Evolutionary conservation across 2,113 vertebrate species (phyloP), one percentile per base, ranked within the genome.

Genomic region (Xiphophorus hellerii): DNA sequence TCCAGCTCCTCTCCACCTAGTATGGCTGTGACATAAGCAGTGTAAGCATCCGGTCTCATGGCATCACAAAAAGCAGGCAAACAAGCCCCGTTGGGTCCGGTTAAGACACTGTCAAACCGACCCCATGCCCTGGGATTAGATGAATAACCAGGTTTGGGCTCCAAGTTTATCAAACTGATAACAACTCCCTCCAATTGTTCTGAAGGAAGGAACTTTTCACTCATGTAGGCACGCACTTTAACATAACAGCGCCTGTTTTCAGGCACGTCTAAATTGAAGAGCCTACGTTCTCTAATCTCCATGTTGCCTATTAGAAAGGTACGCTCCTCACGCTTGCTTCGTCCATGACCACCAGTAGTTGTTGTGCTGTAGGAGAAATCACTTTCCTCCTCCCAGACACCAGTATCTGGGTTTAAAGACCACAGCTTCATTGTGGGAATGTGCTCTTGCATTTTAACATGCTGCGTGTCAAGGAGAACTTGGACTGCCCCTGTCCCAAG

Each of bases 241-340:
- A 99, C 96, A 2, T 97, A 99, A 92, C 98, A 99, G 54, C 98
- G 96, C n/a, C 97, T 95, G 63, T 94, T 96, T 94, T 99, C 98
- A 0, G 98, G 97, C 70, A 99, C 98, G 0, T 99, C 98, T 76
- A 99, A 92, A 90, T 99, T 99, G 86, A 99, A 99, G 39, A 99
- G 94, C 0, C 98, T 94, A 1, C 98, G 94, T 86, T 99, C 98
- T 20, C 97, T 94, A 75, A 99, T 95, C 92, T 99, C 96, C 94
- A 98, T 92, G 77, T 97, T 97, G 60, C 98, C 98, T 30, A 97
- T 95, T 22, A 99, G 93, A 87, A 99, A 99, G 0, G 96, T 95
- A 11, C 98, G 95, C 78, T 99, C 98, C 90, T 99, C 98, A 15
- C 98, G 92, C 79, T 94, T 98, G 28, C 82, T 89, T 2, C 97